phyloP scores from a whole-genome alignment of 2,797 vertebrate genomes.

The Chelidonichthys spinosus region DNA sequence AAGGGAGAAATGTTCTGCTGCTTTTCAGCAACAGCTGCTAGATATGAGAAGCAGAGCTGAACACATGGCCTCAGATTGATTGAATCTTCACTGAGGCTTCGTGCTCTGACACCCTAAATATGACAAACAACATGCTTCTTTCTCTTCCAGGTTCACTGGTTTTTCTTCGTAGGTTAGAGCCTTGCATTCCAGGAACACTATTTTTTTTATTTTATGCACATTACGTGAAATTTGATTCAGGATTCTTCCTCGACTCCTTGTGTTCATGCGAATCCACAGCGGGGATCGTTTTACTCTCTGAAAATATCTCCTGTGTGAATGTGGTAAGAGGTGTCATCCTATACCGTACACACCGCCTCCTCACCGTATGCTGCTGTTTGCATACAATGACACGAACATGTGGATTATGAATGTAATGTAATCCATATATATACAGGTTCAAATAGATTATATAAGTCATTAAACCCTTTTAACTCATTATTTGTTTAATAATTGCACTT shows the following conservation, averaged over 20 bases:
- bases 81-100: not conserved
- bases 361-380: constrained; percentile 36
- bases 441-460: not conserved
- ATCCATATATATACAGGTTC: not conserved
- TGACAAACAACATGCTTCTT: not conserved
- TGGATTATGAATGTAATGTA: not conserved
- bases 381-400: not conserved
- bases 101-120: constrained; percentile 1
- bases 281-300: constrained; percentile 39
- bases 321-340: constrained; percentile 29
- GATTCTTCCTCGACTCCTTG: constrained; percentile 12
- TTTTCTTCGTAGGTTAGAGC: not conserved
- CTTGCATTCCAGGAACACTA: constrained; percentile 29
- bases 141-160: not conserved
- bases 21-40: constrained; percentile 9
- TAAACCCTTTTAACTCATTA: not conserved
- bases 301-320: constrained; percentile 41
- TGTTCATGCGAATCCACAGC: constrained; percentile 39
- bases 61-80: constrained; percentile 3
- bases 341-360: not conserved
- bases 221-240: constrained; percentile 45
- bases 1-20: constrained; percentile 1
- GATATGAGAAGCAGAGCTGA: constrained; percentile 9
- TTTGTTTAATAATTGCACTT: too few species aligned
- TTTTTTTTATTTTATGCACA: constrained; percentile 25